Base-by-base conservation (phyloP, 2,113 vertebrate genomes). In the Uropsilus gracilis region DNA sequence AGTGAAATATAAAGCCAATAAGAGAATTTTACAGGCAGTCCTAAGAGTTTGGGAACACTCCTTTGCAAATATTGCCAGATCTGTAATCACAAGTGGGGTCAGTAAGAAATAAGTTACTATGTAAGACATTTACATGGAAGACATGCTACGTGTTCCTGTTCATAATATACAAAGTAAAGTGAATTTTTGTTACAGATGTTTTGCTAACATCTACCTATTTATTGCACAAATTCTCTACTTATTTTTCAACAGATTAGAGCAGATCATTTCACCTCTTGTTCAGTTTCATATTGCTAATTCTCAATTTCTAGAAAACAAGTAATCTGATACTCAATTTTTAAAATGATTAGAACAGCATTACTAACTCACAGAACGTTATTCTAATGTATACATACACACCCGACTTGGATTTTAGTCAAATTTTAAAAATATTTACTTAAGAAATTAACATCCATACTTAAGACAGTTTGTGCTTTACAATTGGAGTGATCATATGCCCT, bases 381-480 rank as follows among this genome's bases (percentile, higher is more conserved):
- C n/a, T 81, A 63, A 76, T 50, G 13, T 57, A 66, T 61, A 68
- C 4, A 66, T 61, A 68, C 4, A 75, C 4, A 63, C 59, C 42
- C 80, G 26, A 16, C 66, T 83, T 72, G n/a, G 71, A 89, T 66
- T 85, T 84, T 73, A 84, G 88, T 13, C 32, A 66, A 86, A 89
- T 34, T 96, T 81, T 89, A 89, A 89, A 81, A 63, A 90, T 24
- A 68, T 26, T 75, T 50, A 57, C 46, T 82, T 44, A 16, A 91
- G 26, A 53, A 53, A 53, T 53, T 18, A 53, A 53, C 44, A 92
- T 42, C 17, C 59, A 80, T 50, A 75, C n/a, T 75, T 61, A 86
- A 28, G 72, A 73, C 63, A 85, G 6, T 66, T 75, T 42, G 17
- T 76, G 50, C 50, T 53, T 17, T 14, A 0, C 30, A 61, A 32